Evolutionary conservation across 2,888 invertebrate species (phyloP).

Genomic region (Andricus quercusramuli): DNA sequence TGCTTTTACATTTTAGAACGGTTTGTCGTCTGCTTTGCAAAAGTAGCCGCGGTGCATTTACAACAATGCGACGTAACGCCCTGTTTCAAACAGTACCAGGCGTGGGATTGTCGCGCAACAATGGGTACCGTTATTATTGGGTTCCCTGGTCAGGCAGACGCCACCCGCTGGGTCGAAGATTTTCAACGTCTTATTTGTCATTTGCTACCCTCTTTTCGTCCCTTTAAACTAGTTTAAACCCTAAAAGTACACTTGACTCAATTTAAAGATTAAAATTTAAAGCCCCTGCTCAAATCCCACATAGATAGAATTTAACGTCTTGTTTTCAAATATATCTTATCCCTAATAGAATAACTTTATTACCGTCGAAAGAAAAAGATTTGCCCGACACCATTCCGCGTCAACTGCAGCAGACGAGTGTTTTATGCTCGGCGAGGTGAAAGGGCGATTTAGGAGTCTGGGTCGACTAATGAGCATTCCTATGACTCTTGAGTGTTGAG

Average conservation of each 20-base stretch:
- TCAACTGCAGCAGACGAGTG: constrained; percentile 36
- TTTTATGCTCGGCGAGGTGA: constrained; percentile 40
- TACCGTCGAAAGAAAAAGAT: constrained; percentile 23
- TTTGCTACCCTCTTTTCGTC: constrained; percentile 23
- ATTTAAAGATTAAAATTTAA: not conserved
- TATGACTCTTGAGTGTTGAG: constrained; percentile 35
- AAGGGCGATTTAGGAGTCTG: constrained; percentile 44
- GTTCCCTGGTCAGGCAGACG: constrained; percentile 48
- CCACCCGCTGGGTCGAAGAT: constrained; percentile 48
- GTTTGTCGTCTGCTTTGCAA: constrained; percentile 54
- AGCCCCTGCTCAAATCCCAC: not conserved
- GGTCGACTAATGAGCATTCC: constrained; percentile 43
- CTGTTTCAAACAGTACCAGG: constrained; percentile 64
- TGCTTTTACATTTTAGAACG: constrained; percentile 11
- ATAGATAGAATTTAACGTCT: not conserved
- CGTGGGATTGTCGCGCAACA: constrained; percentile 69
- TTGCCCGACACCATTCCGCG: constrained; percentile 38
- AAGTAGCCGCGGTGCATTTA: constrained; percentile 58
- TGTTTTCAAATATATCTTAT: not conserved
- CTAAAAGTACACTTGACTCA: constrained; percentile 18
- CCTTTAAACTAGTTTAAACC: not conserved
- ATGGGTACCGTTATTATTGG: constrained; percentile 67
- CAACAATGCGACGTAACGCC: constrained; percentile 65
- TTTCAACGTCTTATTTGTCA: constrained; percentile 45
- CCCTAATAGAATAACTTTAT: constrained; percentile 21